Conservation (phyloP, 1,140 invertebrate genomes). For the Euwallacea fornicatus region DNA sequence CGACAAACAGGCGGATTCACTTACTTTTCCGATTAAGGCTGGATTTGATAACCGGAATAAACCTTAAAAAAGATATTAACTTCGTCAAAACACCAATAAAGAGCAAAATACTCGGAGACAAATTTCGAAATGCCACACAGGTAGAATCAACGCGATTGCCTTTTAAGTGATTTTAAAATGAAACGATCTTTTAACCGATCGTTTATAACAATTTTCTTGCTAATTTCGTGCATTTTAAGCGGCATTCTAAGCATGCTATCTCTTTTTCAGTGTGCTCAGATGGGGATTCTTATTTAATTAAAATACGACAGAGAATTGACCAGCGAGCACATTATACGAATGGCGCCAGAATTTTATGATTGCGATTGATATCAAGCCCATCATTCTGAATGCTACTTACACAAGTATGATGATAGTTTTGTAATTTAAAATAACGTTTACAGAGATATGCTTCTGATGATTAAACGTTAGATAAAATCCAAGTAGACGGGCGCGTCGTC, state of each 20-base stretch:
- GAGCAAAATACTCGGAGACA: conserved; percentile 11
- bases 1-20: conserved; percentile 17
- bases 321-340: background rate
- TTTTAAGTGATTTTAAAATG: conserved; percentile 33
- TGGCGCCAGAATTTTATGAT: conserved; percentile 12
- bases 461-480: too few relatives aligned
- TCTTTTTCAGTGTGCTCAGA: conserved; percentile 17
- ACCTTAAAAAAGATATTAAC: conserved; percentile 28
- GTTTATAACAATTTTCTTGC: conserved; percentile 26
- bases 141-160: conserved; percentile 19
- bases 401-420: too few relatives aligned
- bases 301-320: conserved; percentile 9
- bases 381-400: too few relatives aligned
- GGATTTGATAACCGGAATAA: conserved; percentile 22
- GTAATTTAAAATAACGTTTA: too few relatives aligned
- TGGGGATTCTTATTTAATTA: conserved; percentile 14
- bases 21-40: conserved; percentile 20
- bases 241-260: conserved; percentile 19
- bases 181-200: conserved; percentile 1
- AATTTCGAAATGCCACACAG: conserved; percentile 28
- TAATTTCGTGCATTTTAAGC: conserved; percentile 31
- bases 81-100: conserved; percentile 30
- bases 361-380: background rate
- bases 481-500: too few relatives aligned
- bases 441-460: too few relatives aligned